Percentiles rank a stretch among this genome's conserved stretches.
These are phyloP conservation scores for Mesoligia furuncula DNA, from an alignment of 2,888 invertebrate species.

Conservation along the genomic window DNA sequence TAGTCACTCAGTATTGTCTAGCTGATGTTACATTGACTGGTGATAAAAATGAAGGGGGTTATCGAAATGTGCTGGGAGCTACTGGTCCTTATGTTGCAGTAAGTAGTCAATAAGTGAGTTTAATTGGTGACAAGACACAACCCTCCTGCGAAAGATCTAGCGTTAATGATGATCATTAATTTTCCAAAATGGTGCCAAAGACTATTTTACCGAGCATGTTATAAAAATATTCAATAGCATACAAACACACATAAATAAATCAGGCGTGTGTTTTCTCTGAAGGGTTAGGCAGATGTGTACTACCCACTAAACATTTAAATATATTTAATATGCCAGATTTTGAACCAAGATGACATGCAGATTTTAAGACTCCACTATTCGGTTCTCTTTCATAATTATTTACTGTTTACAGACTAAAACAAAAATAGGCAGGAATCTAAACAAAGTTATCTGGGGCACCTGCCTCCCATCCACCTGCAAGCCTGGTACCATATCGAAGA, in stretches of 20 bases:
- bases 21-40: conserved; percentile 36
- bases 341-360: neutral
- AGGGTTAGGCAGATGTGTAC: no score
- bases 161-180: neutral
- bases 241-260: no score
- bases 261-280: no score
- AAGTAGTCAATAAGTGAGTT: conserved; percentile 8
- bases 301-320: no score
- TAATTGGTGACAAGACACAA: no score
- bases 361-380: neutral
- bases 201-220: no score
- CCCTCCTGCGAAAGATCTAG: no score
- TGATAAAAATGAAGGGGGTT: neutral
- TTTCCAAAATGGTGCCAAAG: neutral
- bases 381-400: neutral
- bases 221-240: no score
- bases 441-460: conserved; percentile 41
- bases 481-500: conserved; percentile 33
- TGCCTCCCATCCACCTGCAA: conserved; percentile 51
- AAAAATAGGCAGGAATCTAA: conserved; percentile 20
- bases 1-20: conserved; percentile 54
- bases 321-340: neutral
- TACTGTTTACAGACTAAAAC: conserved; percentile 31
- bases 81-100: conserved; percentile 43
- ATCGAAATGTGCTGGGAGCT: conserved; percentile 17